Evolutionary conservation across 35 echinoderm and acorn worm species (phyloP), one percentile per base, ranked within the genome.

Genomic region (Stichopus chloronotus): DNA sequence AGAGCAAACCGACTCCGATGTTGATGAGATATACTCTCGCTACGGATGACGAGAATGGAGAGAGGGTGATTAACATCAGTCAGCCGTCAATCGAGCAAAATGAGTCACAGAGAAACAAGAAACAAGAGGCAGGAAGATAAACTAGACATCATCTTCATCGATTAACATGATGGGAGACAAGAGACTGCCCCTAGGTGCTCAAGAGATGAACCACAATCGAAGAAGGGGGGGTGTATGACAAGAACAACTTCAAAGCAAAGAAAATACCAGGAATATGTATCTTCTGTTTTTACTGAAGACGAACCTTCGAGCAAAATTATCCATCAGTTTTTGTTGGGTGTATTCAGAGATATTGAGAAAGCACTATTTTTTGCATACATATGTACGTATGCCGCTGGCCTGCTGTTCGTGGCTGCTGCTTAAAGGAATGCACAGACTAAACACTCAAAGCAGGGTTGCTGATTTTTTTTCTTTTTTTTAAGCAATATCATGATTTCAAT

Each of bases 141-240:
- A 74, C 22, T 74, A 74, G 69, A 21, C 69, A 74, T 74, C 69
- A 74, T 74, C 69, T 74, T n/a, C 7, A n/a, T 14, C 69, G 69
- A 74, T 74, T 74, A 74, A 74, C 69, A 74, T n/a, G 69, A 74
- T 74, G 22, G 17, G 69, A 74, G 69, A 74, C 69, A 74, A 74
- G 69, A 74, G 13, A 74, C 69, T 74, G 69, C 69, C 69, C 22
- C 69, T 74, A 74, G 69, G 17, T 74, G 69, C 69, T 74, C 69
- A 16, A 7, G 17, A 74, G 69, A 74, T 61, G 14, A 20, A 16
- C 17, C 17, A 74, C 13, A n/a, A 74, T 16, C 19, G 19, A 21
- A 19, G 22, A 74, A 16, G 19, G 69, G 69, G 69, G 69, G 17
- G 21, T 12, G 68, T 20, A 74, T 7, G 19, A 74, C 17, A 74